These are phyloP conservation scores for Boulengeromyrus knoepffleri DNA, from an alignment of 2,113 vertebrate species.

Conservation along the genomic window DNA sequence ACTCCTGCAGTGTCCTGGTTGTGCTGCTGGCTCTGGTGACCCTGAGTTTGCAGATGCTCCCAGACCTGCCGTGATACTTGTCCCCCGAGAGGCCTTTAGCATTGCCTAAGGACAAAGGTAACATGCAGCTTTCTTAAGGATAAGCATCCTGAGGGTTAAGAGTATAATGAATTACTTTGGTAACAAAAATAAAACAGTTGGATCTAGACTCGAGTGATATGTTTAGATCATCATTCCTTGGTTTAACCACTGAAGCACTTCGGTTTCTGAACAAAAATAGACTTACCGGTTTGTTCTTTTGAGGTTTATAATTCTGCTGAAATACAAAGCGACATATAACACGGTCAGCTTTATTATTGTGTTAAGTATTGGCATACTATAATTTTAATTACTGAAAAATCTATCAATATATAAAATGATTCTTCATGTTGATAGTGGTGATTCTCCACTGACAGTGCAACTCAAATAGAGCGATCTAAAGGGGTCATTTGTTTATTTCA, in stretches of 20 bases:
- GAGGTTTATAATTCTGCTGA: not conserved
- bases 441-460: not conserved
- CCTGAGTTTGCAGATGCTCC: slow-evolving; percentile 10
- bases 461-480: not conserved
- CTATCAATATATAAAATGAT: not conserved
- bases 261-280: not conserved
- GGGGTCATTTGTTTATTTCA: not conserved
- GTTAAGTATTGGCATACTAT: not conserved
- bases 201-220: not conserved
- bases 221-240: not conserved
- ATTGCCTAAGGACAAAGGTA: not conserved
- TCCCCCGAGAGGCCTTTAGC: not conserved
- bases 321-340: not conserved
- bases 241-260: not conserved
- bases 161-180: not conserved
- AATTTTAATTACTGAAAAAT: not conserved
- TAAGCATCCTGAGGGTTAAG: not conserved
- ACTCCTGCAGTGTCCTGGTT: slow-evolving; percentile 33
- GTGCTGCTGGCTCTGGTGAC: not conserved
- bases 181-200: not conserved
- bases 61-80: not conserved
- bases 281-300: not conserved
- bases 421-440: not conserved
- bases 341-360: not conserved
- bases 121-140: not conserved